These are phyloP conservation scores for Desmophyllum pertusum DNA, from an alignment of 92 coral and sea anemone genomes.

Conservation along the genomic window DNA sequence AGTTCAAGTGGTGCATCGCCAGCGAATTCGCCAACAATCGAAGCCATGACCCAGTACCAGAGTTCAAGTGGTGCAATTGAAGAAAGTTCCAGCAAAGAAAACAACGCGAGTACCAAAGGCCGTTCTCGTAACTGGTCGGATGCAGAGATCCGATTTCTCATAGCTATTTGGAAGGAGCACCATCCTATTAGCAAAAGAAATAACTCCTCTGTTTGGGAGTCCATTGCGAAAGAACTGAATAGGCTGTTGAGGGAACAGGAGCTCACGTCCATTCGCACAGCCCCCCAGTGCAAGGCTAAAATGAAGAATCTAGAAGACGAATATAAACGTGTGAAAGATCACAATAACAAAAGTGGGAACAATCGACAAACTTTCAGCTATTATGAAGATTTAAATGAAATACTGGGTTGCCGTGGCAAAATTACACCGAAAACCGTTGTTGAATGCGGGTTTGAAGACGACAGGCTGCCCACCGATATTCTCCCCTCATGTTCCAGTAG, in stretches of 20 bases:
- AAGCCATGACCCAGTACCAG: too few relatives aligned
- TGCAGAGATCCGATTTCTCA: constrained; percentile 37
- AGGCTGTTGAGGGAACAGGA: constrained; percentile 13
- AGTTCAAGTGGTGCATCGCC: too few relatives aligned
- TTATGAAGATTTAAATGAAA: constrained; percentile 1
- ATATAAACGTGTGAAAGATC: constrained; percentile 51
- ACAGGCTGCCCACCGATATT: background rate
- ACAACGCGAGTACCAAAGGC: background rate
- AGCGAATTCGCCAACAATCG: background rate
- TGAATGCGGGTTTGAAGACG: constrained; percentile 32
- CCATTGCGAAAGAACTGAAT: constrained; percentile 41
- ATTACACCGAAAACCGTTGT: constrained; percentile 12
- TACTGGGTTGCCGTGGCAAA: constrained; percentile 4
- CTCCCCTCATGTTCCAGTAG: background rate
- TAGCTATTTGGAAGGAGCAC: constrained; percentile 41
- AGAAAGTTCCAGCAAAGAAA: background rate
- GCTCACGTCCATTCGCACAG: constrained; percentile 32
- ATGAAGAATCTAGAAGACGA: constrained; percentile 58
- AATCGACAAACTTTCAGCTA: constrained; percentile 13
- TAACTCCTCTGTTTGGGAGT: constrained; percentile 43
- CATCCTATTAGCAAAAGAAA: constrained; percentile 36
- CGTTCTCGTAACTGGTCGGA: constrained; percentile 52
- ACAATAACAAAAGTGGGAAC: constrained; percentile 50
- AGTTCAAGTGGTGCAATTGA: too few relatives aligned
- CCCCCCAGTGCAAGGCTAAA: constrained; percentile 51